phyloP scores from a whole-genome alignment of 2,797 vertebrate species.

The Molothrus aeneus region DNA sequence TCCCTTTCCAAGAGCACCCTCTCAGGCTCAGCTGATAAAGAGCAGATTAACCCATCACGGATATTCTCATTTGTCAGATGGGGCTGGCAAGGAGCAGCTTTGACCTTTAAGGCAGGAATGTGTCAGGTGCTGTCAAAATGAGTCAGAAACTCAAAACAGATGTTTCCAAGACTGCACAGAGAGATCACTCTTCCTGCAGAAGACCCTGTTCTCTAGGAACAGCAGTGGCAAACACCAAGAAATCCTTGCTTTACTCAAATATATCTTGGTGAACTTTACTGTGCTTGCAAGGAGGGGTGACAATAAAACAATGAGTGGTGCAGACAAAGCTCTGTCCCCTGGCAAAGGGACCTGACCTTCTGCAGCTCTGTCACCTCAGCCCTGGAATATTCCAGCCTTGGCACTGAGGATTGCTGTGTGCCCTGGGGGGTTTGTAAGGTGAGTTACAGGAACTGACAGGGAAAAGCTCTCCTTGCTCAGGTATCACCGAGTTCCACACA shows the following conservation, averaged over 20 bases:
- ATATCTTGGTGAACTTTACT: not conserved
- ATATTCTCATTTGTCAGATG: conserved; percentile 32
- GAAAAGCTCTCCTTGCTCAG: not conserved
- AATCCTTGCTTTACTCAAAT: not conserved
- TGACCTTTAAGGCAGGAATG: conserved; percentile 53
- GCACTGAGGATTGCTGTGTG: not conserved
- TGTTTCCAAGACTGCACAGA: too few relatives aligned
- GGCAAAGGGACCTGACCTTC: not conserved
- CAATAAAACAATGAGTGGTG: not conserved
- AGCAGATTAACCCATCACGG: conserved; percentile 48
- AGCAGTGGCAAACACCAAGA: not conserved
- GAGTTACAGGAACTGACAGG: not conserved
- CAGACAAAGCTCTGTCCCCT: not conserved
- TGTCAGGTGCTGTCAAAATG: not conserved
- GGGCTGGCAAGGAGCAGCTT: not conserved
- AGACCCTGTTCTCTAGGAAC: not conserved
- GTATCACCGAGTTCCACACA: not conserved
- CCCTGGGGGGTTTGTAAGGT: not conserved
- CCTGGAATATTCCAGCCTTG: not conserved
- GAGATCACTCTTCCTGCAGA: too few relatives aligned
- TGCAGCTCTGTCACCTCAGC: not conserved
- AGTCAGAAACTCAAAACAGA: conserved; percentile 13
- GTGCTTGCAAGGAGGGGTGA: not conserved
- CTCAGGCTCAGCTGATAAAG: conserved; percentile 41
- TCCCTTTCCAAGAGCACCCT: not conserved